Evolutionary conservation across 23 tunicate genomes (phyloP).

Genomic region (Ascidia mentula): DNA sequence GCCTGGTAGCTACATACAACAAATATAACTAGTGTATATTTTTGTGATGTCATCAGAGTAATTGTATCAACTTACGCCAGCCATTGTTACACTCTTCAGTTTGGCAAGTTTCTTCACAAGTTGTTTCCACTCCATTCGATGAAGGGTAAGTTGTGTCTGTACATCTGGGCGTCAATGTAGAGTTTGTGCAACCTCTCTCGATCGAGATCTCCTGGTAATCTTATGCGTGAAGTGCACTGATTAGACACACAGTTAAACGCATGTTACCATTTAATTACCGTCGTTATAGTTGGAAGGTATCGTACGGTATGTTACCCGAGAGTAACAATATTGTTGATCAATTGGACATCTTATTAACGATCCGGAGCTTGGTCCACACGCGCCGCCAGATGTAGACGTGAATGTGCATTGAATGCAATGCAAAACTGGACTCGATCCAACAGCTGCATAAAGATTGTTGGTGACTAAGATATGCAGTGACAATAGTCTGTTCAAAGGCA

Average conservation of each 20-base stretch:
- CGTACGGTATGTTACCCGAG: not conserved
- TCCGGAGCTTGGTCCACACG: no score
- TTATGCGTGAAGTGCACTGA: no score
- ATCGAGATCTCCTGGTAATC: not conserved
- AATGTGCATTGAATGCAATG: no score
- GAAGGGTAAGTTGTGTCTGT: not conserved
- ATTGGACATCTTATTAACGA: not conserved
- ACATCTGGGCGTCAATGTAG: not conserved
- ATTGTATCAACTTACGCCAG: constrained; percentile 10
- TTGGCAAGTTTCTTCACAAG: not conserved
- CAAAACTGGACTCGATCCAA: no score
- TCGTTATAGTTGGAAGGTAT: not conserved
- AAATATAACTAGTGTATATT: no score
- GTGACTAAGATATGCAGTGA: no score
- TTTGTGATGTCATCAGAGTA: no score
- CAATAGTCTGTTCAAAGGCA: no score
- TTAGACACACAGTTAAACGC: no score
- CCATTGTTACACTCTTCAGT: not conserved
- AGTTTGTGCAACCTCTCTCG: not conserved
- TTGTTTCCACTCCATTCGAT: not conserved
- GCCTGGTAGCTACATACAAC: not conserved
- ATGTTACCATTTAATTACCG: not conserved
- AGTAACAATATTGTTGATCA: not conserved
- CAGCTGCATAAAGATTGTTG: no score
- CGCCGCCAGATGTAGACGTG: no score